A percentile compares a stretch with the other conserved stretches of the same genome.
Conservation (phyloP, 30 jellyfish, hydroid and myxozoan species). For the Aurelia aurita complex sp. Pacific region DNA sequence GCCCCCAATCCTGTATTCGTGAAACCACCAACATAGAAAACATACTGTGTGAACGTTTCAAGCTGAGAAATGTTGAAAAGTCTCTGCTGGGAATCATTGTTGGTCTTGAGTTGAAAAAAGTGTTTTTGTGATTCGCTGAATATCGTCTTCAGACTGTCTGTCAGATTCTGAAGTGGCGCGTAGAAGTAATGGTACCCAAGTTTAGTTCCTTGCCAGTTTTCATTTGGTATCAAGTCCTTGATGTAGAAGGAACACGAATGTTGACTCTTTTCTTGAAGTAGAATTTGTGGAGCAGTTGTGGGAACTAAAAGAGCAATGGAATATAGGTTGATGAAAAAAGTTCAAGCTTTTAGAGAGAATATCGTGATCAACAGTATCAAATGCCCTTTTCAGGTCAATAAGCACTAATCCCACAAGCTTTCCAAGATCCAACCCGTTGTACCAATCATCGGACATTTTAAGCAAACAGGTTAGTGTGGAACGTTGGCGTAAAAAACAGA, state of each 20-base stretch:
- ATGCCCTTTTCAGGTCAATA: too few relatives aligned
- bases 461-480: too few relatives aligned
- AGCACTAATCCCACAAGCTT: too few relatives aligned
- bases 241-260: neutral
- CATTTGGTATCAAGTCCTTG: neutral
- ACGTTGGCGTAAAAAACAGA: too few relatives aligned
- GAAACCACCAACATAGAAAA: slow-evolving; percentile 38
- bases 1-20: slow-evolving; percentile 55
- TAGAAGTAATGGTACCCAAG: neutral
- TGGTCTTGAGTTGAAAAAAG: neutral
- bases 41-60: slow-evolving; percentile 16
- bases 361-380: too few relatives aligned
- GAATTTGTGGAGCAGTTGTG: slow-evolving; percentile 6
- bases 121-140: neutral
- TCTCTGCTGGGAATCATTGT: too few relatives aligned
- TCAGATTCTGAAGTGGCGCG: neutral
- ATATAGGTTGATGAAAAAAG: too few relatives aligned
- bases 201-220: slow-evolving; percentile 12
- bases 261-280: neutral
- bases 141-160: neutral
- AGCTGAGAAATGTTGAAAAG: neutral
- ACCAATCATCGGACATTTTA: too few relatives aligned
- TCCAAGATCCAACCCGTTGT: too few relatives aligned
- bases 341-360: too few relatives aligned
- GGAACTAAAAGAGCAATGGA: slow-evolving; percentile 9